Conservation (phyloP, 2,797 vertebrate genomes). For the Rhabdophis nuchalis region DNA sequence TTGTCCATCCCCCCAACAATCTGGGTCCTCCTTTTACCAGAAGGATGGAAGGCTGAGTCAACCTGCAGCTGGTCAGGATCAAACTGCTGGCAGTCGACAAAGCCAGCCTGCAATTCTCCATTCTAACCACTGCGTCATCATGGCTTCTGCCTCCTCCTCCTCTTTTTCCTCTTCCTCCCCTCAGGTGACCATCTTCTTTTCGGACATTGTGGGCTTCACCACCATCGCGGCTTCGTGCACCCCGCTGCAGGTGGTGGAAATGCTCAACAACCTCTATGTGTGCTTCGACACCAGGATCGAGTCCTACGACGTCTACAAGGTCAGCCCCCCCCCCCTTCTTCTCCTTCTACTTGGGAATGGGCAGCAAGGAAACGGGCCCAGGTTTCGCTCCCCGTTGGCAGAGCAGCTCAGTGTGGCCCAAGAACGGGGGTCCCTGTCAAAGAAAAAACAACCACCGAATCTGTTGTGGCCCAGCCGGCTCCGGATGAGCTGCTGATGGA, state of each 20-base stretch:
- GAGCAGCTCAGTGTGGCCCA: background rate
- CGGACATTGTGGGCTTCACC: constrained; percentile 88
- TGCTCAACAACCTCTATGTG: constrained; percentile 86
- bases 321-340: constrained; percentile 60
- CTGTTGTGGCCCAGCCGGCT: too few relatives aligned
- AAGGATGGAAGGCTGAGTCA: too few relatives aligned
- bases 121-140: background rate
- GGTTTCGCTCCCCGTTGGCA: background rate
- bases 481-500: too few relatives aligned
- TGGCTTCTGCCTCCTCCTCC: background rate
- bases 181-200: constrained; percentile 91
- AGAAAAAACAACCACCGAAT: too few relatives aligned
- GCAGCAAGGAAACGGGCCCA: background rate
- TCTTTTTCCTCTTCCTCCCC: background rate
- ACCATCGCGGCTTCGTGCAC: constrained; percentile 84
- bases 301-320: constrained; percentile 88
- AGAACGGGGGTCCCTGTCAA: background rate
- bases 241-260: constrained; percentile 85
- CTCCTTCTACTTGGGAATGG: background rate
- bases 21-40: too few relatives aligned
- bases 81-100: too few relatives aligned
- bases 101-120: background rate
- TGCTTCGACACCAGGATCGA: constrained; percentile 89
- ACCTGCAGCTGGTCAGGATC: too few relatives aligned
- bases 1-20: too few relatives aligned